Evolutionary conservation across 2,113 vertebrate genomes (phyloP).

Genomic region (Notarius lentiginosus): DNA sequence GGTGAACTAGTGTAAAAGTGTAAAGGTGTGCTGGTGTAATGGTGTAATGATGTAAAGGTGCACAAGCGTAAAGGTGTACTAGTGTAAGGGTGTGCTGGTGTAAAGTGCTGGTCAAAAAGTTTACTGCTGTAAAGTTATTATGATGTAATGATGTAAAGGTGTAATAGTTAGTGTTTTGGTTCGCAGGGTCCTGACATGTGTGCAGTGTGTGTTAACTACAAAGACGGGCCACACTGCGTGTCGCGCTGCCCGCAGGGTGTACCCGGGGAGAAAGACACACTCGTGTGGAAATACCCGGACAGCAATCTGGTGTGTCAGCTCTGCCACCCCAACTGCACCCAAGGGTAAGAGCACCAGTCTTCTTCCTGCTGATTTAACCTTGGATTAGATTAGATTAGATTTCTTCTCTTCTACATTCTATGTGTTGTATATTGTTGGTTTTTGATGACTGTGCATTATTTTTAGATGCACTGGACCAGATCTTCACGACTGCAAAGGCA

Average conservation of each 20-base stretch:
- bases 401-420: not conserved
- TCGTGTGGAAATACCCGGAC: slow-evolving; percentile 90
- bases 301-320: slow-evolving; percentile 78
- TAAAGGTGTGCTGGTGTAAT: too few relatives aligned
- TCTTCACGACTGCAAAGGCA: slow-evolving; percentile 64
- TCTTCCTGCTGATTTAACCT: not conserved
- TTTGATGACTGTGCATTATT: not conserved
- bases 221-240: slow-evolving; percentile 89
- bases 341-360: slow-evolving; percentile 75
- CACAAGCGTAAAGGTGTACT: not conserved
- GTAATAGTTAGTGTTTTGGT: slow-evolving; percentile 41
- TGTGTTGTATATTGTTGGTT: not conserved
- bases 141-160: too few relatives aligned
- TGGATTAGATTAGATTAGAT: not conserved
- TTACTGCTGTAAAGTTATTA: too few relatives aligned
- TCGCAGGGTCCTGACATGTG: slow-evolving; percentile 84
- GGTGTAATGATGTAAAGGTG: too few relatives aligned
- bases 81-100: not conserved
- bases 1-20: too few relatives aligned
- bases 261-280: slow-evolving; percentile 79
- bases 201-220: slow-evolving; percentile 82
- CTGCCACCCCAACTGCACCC: slow-evolving; percentile 90
- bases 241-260: slow-evolving; percentile 83
- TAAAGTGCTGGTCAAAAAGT: too few relatives aligned
- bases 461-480: slow-evolving; percentile 68